Conservation (phyloP, 2,888 invertebrate genomes). For the Sesia apiformis region DNA sequence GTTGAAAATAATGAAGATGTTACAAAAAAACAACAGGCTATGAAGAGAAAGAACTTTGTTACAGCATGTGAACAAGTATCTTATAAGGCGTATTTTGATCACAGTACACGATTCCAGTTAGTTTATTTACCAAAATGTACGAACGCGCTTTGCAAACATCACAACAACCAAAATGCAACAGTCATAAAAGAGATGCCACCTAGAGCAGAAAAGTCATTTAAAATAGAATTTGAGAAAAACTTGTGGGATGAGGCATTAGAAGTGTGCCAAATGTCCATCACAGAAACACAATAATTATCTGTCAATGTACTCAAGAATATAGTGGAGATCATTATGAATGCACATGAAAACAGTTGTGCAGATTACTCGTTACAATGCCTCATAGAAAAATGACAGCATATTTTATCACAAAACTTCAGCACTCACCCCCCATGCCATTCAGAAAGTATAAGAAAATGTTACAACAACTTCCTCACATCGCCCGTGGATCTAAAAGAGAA, state of each 20-base stretch:
- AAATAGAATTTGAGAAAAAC: no score
- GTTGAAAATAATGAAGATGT: slow-evolving; percentile 17
- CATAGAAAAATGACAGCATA: slow-evolving; percentile 46
- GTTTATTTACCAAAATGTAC: slow-evolving; percentile 41
- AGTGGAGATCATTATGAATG: slow-evolving; percentile 66
- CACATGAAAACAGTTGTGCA: slow-evolving; percentile 42
- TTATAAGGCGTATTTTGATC: slow-evolving; percentile 37
- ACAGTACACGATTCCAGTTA: slow-evolving; percentile 35
- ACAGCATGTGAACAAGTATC: slow-evolving; percentile 53
- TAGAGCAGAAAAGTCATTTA: slow-evolving; percentile 42
- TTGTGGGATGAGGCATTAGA: slow-evolving; percentile 64
- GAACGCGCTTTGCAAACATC: slow-evolving; percentile 32
- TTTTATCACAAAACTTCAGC: no score
- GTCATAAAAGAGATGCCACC: slow-evolving; percentile 29
- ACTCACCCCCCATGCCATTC: no score
- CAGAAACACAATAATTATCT: slow-evolving; percentile 44
- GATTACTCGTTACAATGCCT: slow-evolving; percentile 33
- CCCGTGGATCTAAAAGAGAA: slow-evolving; percentile 42
- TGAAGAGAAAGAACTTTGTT: slow-evolving; percentile 46
- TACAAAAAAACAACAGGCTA: slow-evolving; percentile 15
- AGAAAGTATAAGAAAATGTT: no score
- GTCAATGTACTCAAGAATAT: slow-evolving; percentile 44
- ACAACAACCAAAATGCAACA: slow-evolving; percentile 16
- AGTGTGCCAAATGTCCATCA: slow-evolving; percentile 44
- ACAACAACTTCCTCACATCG: no score